Conservation (phyloP, 2,797 vertebrate genomes). For the Pangasius mekongensis region DNA sequence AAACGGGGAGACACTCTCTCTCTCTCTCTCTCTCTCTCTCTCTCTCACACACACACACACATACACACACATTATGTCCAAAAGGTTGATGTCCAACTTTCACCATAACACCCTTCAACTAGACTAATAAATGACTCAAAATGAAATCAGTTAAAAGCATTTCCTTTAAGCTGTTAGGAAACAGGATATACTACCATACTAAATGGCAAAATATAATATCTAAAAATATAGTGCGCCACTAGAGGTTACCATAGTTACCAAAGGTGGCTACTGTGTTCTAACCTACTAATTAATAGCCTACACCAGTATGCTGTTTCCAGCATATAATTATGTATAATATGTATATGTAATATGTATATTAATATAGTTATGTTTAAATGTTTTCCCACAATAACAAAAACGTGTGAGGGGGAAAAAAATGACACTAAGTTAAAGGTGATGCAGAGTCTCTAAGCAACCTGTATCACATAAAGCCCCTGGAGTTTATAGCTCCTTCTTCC, state of each 20-base stretch:
- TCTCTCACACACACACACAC: background rate
- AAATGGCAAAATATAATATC: background rate
- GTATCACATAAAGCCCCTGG: background rate
- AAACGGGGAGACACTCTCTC: background rate
- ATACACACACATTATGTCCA: background rate
- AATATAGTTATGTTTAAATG: background rate
- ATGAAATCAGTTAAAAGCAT: background rate
- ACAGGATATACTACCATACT: background rate
- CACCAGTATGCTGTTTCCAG: background rate
- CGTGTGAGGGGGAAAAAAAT: background rate
- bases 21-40: background rate
- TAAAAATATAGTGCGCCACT: conserved; percentile 2
- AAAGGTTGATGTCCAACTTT: background rate
- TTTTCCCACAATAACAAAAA: background rate
- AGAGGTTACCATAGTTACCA: conserved; percentile 29
- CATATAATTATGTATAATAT: background rate
- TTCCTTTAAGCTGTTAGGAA: background rate
- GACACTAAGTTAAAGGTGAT: background rate
- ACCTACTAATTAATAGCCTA: background rate
- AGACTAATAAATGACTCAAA: background rate
- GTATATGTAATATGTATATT: no score
- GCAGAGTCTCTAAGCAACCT: background rate
- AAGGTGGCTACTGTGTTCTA: conserved; percentile 1
- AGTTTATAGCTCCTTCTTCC: background rate
- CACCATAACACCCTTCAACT: background rate